Conservation (phyloP, 2,797 vertebrate species). For the Epinephelus awoara region DNA sequence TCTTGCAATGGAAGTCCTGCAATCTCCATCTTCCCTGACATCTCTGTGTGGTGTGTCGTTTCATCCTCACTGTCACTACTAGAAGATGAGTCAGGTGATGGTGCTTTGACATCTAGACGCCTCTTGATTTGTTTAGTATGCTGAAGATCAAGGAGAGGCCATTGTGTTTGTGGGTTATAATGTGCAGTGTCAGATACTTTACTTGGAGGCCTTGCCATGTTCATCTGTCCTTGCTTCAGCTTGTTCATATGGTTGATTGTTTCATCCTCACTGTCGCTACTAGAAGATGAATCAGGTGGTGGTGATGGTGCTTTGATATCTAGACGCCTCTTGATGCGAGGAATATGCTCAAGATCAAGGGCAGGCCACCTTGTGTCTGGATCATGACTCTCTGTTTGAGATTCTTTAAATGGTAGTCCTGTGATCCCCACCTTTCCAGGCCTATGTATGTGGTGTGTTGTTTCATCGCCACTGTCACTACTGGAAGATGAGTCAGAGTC, state of each 20-base stretch:
- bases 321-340: slow-evolving; percentile 1
- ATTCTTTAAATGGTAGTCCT: neutral
- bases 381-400: neutral
- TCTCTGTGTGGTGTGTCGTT: neutral
- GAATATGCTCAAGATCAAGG: slow-evolving; percentile 2
- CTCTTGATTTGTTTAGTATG: neutral
- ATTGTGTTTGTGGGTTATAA: neutral
- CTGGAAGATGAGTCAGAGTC: slow-evolving; percentile 25
- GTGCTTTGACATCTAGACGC: slow-evolving; percentile 33
- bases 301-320: slow-evolving; percentile 33
- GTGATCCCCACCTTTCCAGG: neutral
- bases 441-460: neutral
- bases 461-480: slow-evolving; percentile 34
- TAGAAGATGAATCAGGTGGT: slow-evolving; percentile 22
- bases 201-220: neutral
- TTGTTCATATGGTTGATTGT: neutral
- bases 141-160: neutral
- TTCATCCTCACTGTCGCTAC: neutral
- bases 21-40: neutral
- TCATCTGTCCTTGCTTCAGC: neutral
- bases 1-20: neutral
- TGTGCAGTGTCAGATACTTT: neutral
- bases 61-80: slow-evolving; percentile 36
- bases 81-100: slow-evolving; percentile 8
- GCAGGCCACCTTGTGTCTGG: slow-evolving; percentile 1